phyloP scores from a whole-genome alignment of 1,140 invertebrate genomes.

The Brachionus manjavacas region DNA sequence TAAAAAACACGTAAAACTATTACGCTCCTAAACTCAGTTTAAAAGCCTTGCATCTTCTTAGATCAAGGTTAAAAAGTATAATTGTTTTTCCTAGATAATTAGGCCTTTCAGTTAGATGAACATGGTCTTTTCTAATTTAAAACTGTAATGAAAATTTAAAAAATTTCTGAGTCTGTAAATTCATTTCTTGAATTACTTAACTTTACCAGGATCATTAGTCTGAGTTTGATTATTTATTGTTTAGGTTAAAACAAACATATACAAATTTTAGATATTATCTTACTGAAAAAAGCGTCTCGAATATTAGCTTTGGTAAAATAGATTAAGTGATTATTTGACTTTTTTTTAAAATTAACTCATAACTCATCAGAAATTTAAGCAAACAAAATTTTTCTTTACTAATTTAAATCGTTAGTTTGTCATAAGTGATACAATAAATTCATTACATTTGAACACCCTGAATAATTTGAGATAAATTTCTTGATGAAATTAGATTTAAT shows the following conservation, averaged over 20 bases:
- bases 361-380: neutral
- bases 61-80: too few relatives aligned
- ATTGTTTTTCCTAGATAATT: neutral
- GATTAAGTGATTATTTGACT: neutral
- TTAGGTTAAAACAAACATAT: neutral
- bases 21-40: too few relatives aligned
- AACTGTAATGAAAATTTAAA: neutral
- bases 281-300: neutral
- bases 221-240: neutral
- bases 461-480: neutral
- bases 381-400: neutral
- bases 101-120: neutral
- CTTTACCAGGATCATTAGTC: neutral
- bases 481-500: neutral
- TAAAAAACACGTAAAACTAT: too few relatives aligned
- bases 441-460: neutral
- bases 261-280: neutral
- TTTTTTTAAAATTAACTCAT: neutral
- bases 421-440: neutral
- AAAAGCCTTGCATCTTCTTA: too few relatives aligned
- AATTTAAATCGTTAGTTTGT: neutral
- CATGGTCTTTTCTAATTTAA: neutral
- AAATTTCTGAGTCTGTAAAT: neutral
- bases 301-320: neutral
- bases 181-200: neutral